Evolutionary conservation across 2,888 invertebrate species (phyloP).

Genomic region (Nebria brevicollis): DNA sequence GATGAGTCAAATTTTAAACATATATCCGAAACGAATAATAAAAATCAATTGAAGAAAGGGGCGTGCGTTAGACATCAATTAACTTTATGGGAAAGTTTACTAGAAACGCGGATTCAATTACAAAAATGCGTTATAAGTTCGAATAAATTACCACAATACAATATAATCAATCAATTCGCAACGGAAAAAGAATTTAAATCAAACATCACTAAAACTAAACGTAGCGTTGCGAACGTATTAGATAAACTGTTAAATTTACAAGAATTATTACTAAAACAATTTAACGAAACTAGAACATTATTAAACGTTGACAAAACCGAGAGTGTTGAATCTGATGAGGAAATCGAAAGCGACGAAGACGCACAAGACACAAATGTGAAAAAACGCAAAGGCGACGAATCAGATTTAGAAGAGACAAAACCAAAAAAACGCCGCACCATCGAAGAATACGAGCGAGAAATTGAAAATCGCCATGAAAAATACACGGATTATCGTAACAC

Average conservation of each 20-base stretch:
- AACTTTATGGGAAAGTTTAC: constrained; percentile 82
- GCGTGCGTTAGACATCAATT: constrained; percentile 76
- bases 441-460: constrained; percentile 68
- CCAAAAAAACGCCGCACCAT: constrained; percentile 67
- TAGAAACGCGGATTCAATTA: constrained; percentile 88
- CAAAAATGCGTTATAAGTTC: constrained; percentile 81
- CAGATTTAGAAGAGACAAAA: constrained; percentile 51
- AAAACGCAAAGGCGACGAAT: constrained; percentile 53
- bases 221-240: constrained; percentile 69
- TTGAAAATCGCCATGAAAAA: constrained; percentile 68
- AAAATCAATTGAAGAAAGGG: constrained; percentile 73
- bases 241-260: constrained; percentile 74
- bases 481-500: constrained; percentile 78
- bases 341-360: constrained; percentile 72
- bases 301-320: constrained; percentile 54
- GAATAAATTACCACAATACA: constrained; percentile 81
- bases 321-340: constrained; percentile 66
- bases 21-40: constrained; percentile 67
- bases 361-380: constrained; percentile 54
- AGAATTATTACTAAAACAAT: constrained; percentile 69
- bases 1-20: constrained; percentile 65
- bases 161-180: constrained; percentile 65
- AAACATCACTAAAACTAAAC: constrained; percentile 65
- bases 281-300: constrained; percentile 75
- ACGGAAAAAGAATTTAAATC: constrained; percentile 64